Conservation (phyloP, 2,888 invertebrate genomes). For the Allolobophora icterica region DNA sequence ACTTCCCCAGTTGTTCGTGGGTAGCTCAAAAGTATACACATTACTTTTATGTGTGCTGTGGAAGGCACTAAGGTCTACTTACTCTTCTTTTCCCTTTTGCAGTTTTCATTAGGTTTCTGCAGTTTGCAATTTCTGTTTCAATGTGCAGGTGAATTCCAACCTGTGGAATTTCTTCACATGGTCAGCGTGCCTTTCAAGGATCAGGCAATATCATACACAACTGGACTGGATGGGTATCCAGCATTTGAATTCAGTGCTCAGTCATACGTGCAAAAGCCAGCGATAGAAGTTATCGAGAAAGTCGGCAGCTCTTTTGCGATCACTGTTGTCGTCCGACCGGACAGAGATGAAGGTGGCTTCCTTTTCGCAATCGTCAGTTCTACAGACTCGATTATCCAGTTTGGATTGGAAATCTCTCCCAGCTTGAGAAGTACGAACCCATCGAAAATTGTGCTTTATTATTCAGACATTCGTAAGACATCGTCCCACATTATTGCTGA, state of each 20-base stretch:
- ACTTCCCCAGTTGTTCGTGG: too few species aligned
- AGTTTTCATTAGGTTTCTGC: background rate
- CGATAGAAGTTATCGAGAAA: background rate
- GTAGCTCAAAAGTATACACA: too few species aligned
- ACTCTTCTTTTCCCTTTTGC: background rate
- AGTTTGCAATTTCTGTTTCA: background rate
- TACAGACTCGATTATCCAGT: background rate
- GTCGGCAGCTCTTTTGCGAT: slow-evolving; percentile 18
- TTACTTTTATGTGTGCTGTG: background rate
- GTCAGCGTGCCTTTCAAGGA: background rate
- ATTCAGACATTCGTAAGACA: background rate
- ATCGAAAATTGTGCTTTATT: background rate
- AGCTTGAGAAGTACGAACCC: background rate
- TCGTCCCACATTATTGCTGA: background rate
- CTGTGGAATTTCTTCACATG: slow-evolving; percentile 6
- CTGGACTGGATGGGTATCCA: background rate
- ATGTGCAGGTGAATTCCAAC: background rate
- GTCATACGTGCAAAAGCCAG: background rate
- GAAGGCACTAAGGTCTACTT: background rate
- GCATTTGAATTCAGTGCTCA: background rate
- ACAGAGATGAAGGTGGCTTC: background rate
- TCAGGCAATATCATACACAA: background rate
- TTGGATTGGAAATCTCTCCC: background rate
- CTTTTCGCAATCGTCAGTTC: background rate
- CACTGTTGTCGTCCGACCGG: background rate